Percentiles rank a stretch among this genome's conserved stretches.
These are phyloP conservation scores for Caenorhabditis imperialis DNA, from an alignment of 2,888 invertebrate genomes.

Conservation along the genomic window DNA sequence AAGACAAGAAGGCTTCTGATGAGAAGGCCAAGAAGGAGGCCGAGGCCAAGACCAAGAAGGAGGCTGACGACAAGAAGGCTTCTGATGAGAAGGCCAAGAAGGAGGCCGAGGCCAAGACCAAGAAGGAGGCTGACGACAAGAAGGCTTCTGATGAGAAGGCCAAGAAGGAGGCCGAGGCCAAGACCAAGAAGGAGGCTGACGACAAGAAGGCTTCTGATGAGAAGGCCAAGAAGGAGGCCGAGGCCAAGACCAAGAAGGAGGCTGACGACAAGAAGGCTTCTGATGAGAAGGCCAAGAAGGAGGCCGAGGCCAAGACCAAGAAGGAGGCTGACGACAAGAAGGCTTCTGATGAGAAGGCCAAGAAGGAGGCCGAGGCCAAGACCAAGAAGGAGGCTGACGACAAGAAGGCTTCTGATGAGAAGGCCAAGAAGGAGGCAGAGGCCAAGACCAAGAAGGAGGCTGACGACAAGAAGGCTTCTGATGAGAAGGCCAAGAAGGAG, in stretches of 20 bases:
- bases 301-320: neutral
- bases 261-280: too few species aligned
- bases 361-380: too few species aligned
- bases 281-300: neutral
- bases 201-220: slow-evolving; percentile 8
- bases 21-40: slow-evolving; percentile 6
- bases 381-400: too few species aligned
- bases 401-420: too few species aligned
- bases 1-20: slow-evolving; percentile 11
- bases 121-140: slow-evolving; percentile 2
- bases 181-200: slow-evolving; percentile 4
- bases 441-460: too few species aligned
- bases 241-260: neutral
- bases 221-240: neutral
- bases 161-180: neutral
- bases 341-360: too few species aligned
- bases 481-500: too few species aligned
- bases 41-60: slow-evolving; percentile 7
- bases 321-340: too few species aligned
- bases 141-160: slow-evolving; percentile 5
- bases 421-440: too few species aligned
- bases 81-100: slow-evolving; percentile 6
- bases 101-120: slow-evolving; percentile 6
- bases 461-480: too few species aligned
- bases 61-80: slow-evolving; percentile 3